Percentiles rank a stretch among this genome's conserved stretches.
These are phyloP conservation scores for Forbesichthys papilliferus DNA, from an alignment of 2,113 vertebrate genomes.

Conservation along the genomic window DNA sequence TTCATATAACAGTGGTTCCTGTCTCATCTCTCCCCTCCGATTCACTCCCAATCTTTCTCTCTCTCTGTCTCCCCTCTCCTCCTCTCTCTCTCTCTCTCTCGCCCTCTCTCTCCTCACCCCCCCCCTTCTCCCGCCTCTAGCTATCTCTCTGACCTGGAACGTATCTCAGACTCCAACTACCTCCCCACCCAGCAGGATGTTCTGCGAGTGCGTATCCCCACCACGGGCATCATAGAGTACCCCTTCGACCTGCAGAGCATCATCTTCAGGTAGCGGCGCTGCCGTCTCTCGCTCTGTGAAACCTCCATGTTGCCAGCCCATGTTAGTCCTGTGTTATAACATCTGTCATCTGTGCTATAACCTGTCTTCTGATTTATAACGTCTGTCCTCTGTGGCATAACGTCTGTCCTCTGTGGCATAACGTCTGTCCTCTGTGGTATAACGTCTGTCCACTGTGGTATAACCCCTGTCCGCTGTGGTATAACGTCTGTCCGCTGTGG, in stretches of 20 bases:
- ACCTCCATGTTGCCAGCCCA: no score
- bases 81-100: conserved; percentile 40
- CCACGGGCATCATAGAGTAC: conserved; percentile 98
- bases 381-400: no score
- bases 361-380: no score
- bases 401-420: no score
- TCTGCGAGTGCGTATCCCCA: conserved; percentile 95
- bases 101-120: conserved; percentile 25
- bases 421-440: no score
- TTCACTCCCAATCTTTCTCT: conserved; percentile 31
- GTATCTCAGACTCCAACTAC: conserved; percentile 89
- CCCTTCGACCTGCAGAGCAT: conserved; percentile 99
- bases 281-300: no score
- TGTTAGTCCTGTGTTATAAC: no score
- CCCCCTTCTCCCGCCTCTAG: conserved; percentile 71
- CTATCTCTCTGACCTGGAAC: conserved; percentile 96
- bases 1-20: conserved; percentile 70
- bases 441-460: no score
- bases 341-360: no score
- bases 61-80: not conserved
- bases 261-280: conserved; percentile 91
- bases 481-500: no score
- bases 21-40: conserved; percentile 36
- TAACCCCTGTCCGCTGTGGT: no score
- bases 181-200: conserved; percentile 98